Base-by-base conservation (phyloP, 2,113 vertebrate species). In the Brachypodius melanocephalos region DNA sequence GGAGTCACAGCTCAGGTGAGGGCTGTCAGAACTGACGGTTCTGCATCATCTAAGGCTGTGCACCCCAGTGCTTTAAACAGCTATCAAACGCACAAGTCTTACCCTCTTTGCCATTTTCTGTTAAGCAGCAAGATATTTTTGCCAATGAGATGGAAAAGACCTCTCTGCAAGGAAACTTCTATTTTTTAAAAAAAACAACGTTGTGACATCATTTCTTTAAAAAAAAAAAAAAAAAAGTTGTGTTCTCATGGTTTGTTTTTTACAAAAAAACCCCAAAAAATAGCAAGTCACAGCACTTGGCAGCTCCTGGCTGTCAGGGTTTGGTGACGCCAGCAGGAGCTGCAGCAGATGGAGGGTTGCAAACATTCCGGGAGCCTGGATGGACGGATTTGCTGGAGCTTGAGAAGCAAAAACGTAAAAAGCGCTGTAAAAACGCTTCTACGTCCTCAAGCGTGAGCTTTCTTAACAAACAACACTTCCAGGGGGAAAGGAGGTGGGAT, bases 331-430 rank as follows among this genome's bases (percentile, higher is more conserved):
- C 73, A 86, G 73, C 48, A 28, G 31, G 84, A 65, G 74, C 72
- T 78, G 74, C 81, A 92, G 62, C 85, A 97, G 86, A 89, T 90
- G 92, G 91, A 86, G 74, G 65, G 57, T 28, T 45, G 85, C 58
- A 83, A 93, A 85, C 84, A 78, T 84, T 85, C 67, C 79, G 90
- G 54, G 45, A 87, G 31, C 36, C 59, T 76, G 66, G 73, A 76
- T 4, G 45, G 71, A 46, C 1, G 31, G 38, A n/a, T 89, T 68
- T 94, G 72, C 84, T 49, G 31, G 73, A 92, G 81, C 59, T 91
- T 51, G 71, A 58, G 88, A 80, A 89, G 82, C 19, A 38, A 38
- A 38, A 38, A 38, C 10, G 38, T 38, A 38, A 38, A 38, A 43
- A 49, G 42, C 0, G 0, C 45, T 34, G 40, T 36, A 29, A 85